Conservation (phyloP, 2,888 invertebrate species). For the Drosophila pegasa region DNA sequence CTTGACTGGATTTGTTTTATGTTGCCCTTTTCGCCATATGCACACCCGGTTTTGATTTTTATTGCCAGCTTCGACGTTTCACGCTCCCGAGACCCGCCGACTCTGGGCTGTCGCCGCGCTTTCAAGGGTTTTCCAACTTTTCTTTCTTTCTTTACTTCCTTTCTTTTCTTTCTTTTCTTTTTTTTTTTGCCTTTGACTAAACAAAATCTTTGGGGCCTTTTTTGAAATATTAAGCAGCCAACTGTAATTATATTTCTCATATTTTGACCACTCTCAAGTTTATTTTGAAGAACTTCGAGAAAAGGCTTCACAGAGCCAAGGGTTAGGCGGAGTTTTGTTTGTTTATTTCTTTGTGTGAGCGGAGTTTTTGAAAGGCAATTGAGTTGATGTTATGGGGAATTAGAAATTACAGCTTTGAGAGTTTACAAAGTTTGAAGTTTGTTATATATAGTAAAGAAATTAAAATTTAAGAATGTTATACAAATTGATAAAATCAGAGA, state of each 20-base stretch:
- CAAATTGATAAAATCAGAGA: no score
- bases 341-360: no score
- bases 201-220: slow-evolving; percentile 61
- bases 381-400: no score
- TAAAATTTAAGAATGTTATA: no score
- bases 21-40: slow-evolving; percentile 50
- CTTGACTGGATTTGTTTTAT: slow-evolving; percentile 59
- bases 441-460: no score
- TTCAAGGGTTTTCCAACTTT: slow-evolving; percentile 26
- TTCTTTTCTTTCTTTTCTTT: slow-evolving; percentile 23
- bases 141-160: not conserved
- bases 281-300: not conserved
- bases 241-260: slow-evolving; percentile 16
- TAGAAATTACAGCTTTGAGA: no score
- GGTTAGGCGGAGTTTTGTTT: no score
- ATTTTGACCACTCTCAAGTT: slow-evolving; percentile 1
- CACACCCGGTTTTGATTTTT: slow-evolving; percentile 66
- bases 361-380: no score
- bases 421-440: no score
- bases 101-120: slow-evolving; percentile 11
- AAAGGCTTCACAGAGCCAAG: not conserved
- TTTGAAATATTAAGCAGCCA: slow-evolving; percentile 41
- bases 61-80: slow-evolving; percentile 43
- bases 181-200: no score
- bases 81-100: not conserved